Base-by-base conservation (phyloP, 92 coral and sea anemone genomes). In the Ricordea florida region DNA sequence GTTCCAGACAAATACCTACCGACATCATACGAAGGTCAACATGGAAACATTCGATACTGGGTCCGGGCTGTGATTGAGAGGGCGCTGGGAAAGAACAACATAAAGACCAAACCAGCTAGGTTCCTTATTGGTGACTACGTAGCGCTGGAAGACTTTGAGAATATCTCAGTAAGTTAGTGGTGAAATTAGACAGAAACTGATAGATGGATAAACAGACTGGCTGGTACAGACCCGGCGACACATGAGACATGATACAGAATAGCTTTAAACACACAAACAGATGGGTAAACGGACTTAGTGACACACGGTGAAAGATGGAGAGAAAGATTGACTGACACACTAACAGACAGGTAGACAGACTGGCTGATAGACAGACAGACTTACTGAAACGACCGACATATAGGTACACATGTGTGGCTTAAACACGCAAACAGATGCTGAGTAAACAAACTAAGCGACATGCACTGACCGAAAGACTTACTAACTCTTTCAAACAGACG, bases 31-130 rank as follows among this genome's bases (percentile, higher is more conserved):
- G 89, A 90, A 31, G 91, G 69, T 2, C 64, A 22, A 21, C 84
- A 80, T 66, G 96, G 96, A 11, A 78, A 81, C 59, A 85, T 90
- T 18, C 72, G 96, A 20, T 90, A 90, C 74, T 85, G 79, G 77
- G 60, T 83, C 1, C 69, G 75, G 17, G 96, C 88, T 6, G 81
- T 69, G 11, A 76, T 90, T 42, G 82, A 85, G 29, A 74, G 90
- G n/a, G 82, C 75, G 6, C 53, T 64, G 22, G 89, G 91, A 1
- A 85, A 72, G 65, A 40, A 51, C 14, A 71, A 81, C 10, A 8
- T 90, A 10, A 85, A 85, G 82, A 90, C 91, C 0, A 74, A 79
- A 8, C 57, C 87, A 6, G 60, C 74, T 1, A 64, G 41, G 45
- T 61, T 85, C 34, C 24, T 36, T 5, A 66, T 90, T 43, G 91